Evolutionary conservation across 2,888 invertebrate species (phyloP).

Genomic region (Papilio protenor): DNA sequence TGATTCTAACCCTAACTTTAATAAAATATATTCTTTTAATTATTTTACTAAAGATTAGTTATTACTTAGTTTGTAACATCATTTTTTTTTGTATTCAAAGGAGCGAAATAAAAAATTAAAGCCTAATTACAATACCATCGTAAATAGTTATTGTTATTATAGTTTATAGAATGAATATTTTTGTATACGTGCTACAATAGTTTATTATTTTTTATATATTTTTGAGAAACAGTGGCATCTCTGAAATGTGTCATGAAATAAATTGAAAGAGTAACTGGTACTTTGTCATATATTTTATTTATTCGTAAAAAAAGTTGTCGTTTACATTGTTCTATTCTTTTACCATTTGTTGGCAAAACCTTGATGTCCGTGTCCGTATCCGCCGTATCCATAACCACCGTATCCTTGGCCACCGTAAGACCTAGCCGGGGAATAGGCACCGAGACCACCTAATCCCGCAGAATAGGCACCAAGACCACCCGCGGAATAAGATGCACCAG

Average conservation of each 20-base stretch:
- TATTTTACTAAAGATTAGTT: too few relatives aligned
- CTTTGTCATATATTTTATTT: not conserved
- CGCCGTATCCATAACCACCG: slow-evolving; percentile 49
- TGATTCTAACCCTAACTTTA: too few relatives aligned
- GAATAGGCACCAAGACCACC: slow-evolving; percentile 46
- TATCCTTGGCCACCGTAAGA: slow-evolving; percentile 51
- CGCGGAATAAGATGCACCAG: slow-evolving; percentile 51
- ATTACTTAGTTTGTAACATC: too few relatives aligned
- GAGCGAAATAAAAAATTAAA: too few relatives aligned
- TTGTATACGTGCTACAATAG: not conserved
- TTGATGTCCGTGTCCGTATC: slow-evolving; percentile 51
- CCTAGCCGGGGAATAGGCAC: slow-evolving; percentile 48
- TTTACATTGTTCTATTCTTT: slow-evolving; percentile 31
- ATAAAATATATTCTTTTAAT: too few relatives aligned
- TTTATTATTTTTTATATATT: not conserved
- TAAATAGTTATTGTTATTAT: too few relatives aligned
- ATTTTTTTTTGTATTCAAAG: too few relatives aligned
- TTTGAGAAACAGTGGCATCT: not conserved
- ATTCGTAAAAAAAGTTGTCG: not conserved
- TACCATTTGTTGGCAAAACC: slow-evolving; percentile 60
- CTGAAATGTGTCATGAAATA: not conserved
- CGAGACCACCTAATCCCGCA: slow-evolving; percentile 45
- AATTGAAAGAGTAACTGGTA: not conserved
- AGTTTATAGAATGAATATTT: too few relatives aligned
- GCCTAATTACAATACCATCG: too few relatives aligned